Conservation (phyloP, 92 coral and sea anemone genomes). For the Zoanthus sansibaricus region DNA sequence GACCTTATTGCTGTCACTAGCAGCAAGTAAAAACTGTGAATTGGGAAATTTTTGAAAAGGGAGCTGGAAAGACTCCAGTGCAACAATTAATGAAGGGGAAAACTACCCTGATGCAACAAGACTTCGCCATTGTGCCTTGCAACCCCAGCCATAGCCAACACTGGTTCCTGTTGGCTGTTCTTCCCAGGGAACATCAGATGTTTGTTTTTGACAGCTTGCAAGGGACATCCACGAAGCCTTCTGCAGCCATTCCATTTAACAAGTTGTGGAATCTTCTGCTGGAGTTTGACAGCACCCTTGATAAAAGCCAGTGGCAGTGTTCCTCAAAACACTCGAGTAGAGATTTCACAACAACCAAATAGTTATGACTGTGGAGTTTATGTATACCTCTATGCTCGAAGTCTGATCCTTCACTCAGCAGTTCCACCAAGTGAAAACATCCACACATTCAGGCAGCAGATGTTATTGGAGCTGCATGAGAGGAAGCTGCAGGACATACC, state of each 20-base stretch:
- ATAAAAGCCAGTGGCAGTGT: constrained; percentile 15
- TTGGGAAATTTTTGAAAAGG: constrained; percentile 28
- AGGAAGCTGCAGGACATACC: constrained; percentile 19
- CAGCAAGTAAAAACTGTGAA: constrained; percentile 16
- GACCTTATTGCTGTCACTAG: constrained; percentile 28
- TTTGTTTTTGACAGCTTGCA: constrained; percentile 4
- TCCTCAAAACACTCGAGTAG: constrained; percentile 7
- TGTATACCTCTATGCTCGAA: constrained; percentile 27
- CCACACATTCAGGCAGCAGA: constrained; percentile 38
- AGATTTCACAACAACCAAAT: constrained; percentile 12
- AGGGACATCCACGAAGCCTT: constrained; percentile 29
- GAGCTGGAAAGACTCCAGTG: constrained; percentile 9
- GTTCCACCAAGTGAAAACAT: constrained; percentile 41
- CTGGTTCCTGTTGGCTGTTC: constrained; percentile 19
- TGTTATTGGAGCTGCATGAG: constrained; percentile 58
- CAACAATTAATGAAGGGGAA: constrained; percentile 17
- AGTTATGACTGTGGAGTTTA: constrained; percentile 45
- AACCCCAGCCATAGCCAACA: constrained; percentile 18
- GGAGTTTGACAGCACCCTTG: constrained; percentile 25
- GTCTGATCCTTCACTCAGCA: constrained; percentile 43
- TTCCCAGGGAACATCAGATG: constrained; percentile 19
- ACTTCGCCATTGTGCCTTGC: constrained; percentile 27
- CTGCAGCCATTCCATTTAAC: constrained; percentile 4
- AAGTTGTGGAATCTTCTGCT: constrained; percentile 14
- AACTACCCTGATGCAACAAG: constrained; percentile 24